Conservation (phyloP, 2,888 invertebrate genomes). For the Eledona agricola region DNA sequence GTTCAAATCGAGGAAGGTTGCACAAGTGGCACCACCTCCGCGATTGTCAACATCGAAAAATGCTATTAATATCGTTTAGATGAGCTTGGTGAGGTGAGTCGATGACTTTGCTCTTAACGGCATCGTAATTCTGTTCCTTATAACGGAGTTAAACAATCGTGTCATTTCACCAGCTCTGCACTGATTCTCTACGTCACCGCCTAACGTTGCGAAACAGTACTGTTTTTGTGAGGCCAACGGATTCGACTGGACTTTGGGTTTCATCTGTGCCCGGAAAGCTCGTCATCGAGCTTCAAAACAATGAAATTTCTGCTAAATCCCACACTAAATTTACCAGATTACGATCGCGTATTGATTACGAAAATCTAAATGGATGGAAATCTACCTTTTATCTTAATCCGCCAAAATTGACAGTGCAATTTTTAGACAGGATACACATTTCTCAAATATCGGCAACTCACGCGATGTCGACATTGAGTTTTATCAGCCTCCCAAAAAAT, state of each 20-base stretch:
- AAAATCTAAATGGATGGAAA: no score
- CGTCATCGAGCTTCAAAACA: neutral
- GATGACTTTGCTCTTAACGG: slow-evolving; percentile 61
- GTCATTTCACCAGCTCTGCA: slow-evolving; percentile 59
- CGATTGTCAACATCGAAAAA: slow-evolving; percentile 39
- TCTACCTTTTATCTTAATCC: no score
- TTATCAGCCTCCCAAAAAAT: no score
- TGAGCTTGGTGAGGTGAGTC: slow-evolving; percentile 55
- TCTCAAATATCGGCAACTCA: no score
- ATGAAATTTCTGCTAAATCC: no score
- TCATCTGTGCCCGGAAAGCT: slow-evolving; percentile 4
- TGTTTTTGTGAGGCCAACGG: slow-evolving; percentile 38
- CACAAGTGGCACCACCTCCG: slow-evolving; percentile 2
- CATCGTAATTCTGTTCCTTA: slow-evolving; percentile 55
- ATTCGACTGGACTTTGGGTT: slow-evolving; percentile 34
- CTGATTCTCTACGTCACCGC: slow-evolving; percentile 53
- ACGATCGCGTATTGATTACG: no score
- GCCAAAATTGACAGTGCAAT: no score
- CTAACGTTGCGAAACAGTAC: slow-evolving; percentile 45
- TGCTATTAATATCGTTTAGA: slow-evolving; percentile 47
- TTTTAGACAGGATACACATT: no score
- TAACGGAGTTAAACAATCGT: slow-evolving; percentile 59
- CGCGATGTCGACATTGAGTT: no score
- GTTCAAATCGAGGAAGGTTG: no score
- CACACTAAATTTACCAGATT: no score